A percentile compares a stretch with the other conserved stretches of the same genome.
phyloP scores from a whole-genome alignment of 2,797 vertebrate species.

The Macropus fuliginosus region DNA sequence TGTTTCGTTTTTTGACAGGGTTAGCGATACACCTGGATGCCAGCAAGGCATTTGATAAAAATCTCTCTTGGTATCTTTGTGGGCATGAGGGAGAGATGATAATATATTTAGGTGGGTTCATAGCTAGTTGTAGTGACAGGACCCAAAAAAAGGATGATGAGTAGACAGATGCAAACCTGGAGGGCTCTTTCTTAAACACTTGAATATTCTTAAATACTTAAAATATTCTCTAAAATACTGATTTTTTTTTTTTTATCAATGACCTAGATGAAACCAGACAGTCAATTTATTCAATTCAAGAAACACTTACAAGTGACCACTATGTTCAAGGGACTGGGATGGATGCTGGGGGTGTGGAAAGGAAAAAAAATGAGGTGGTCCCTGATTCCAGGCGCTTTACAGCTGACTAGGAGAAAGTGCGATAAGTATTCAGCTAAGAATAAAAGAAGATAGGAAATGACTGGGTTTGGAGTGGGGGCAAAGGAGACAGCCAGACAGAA shows the following conservation, averaged over 20 bases:
- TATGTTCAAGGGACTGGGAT: not conserved
- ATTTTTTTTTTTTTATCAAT: not conserved
- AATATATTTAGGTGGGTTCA: not conserved
- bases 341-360: not conserved
- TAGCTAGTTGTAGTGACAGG: not conserved
- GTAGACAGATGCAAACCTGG: not conserved
- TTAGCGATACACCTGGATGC: not conserved
- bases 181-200: not conserved
- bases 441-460: not conserved
- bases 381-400: not conserved
- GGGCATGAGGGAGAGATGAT: not conserved
- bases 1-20: too few relatives aligned
- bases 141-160: not conserved
- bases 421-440: not conserved
- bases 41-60: not conserved
- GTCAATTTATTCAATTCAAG: not conserved
- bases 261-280: not conserved
- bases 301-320: not conserved
- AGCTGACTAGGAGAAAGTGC: not conserved
- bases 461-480: not conserved
- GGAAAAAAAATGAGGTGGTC: not conserved
- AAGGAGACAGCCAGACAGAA: slow-evolving; percentile 8
- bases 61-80: not conserved
- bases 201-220: too few relatives aligned
- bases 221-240: too few relatives aligned